Conservation (phyloP, 2,113 vertebrate genomes). For the Orientallactaga bullata region DNA sequence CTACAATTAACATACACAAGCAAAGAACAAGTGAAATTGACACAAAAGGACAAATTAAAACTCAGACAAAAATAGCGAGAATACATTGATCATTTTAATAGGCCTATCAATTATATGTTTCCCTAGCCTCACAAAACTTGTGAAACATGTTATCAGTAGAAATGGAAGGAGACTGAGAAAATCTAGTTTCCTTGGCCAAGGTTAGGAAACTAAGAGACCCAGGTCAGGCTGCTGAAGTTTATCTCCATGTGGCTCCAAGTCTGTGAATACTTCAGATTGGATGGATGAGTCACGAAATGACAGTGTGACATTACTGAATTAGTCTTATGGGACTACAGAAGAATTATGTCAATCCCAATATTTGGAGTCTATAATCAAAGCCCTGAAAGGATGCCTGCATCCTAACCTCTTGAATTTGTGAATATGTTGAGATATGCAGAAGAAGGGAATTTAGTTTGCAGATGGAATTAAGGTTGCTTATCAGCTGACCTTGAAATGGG, state of each 20-base stretch:
- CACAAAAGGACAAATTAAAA: too few species aligned
- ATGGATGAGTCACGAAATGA: not conserved
- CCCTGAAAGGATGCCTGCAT: not conserved
- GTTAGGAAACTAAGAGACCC: not conserved
- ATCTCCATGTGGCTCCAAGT: not conserved
- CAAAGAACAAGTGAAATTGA: too few species aligned
- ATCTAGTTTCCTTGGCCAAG: not conserved
- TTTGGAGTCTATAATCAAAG: not conserved
- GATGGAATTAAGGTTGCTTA: not conserved
- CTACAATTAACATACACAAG: too few species aligned
- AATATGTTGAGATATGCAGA: not conserved
- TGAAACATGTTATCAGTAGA: not conserved
- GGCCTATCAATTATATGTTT: slow-evolving; percentile 24
- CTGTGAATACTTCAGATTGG: not conserved
- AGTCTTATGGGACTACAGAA: not conserved
- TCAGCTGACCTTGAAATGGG: not conserved
- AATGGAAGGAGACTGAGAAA: not conserved
- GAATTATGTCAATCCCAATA: not conserved
- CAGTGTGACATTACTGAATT: not conserved
- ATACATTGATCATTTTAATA: slow-evolving; percentile 51
- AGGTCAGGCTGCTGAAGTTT: not conserved
- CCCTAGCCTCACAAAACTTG: not conserved
- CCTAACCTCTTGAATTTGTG: not conserved
- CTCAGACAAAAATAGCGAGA: not conserved
- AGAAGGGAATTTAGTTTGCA: not conserved